phyloP scores from a whole-genome alignment of 1,140 invertebrate genomes.

The Himalopsyche phryganea region DNA sequence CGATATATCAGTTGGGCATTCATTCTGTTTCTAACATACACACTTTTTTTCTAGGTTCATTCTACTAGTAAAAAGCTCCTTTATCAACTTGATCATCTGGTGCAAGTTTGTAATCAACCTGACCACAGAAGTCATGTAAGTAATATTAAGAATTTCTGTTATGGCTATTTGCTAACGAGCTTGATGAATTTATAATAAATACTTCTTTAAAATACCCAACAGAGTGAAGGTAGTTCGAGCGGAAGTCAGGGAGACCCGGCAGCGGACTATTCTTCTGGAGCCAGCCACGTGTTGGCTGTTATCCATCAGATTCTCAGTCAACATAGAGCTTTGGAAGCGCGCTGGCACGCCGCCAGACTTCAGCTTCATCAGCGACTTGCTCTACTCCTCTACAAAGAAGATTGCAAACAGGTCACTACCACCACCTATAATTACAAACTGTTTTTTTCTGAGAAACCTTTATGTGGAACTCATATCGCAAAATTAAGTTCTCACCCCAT shows the following conservation, averaged over 20 bases:
- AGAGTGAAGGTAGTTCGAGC: slow-evolving; percentile 44
- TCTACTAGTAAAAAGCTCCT: slow-evolving; percentile 94
- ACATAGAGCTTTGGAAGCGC: slow-evolving; percentile 86
- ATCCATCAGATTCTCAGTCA: slow-evolving; percentile 94
- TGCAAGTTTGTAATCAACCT: slow-evolving; percentile 92
- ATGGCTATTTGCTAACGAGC: neutral
- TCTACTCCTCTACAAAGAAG: slow-evolving; percentile 90
- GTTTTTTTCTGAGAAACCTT: no score
- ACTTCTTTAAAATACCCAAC: slow-evolving; percentile 3
- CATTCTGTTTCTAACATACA: no score
- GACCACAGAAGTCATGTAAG: slow-evolving; percentile 56
- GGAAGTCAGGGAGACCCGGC: slow-evolving; percentile 78
- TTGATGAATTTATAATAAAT: neutral
- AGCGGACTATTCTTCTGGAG: slow-evolving; percentile 93
- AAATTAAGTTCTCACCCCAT: no score
- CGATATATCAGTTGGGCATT: no score
- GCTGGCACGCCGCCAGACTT: slow-evolving; percentile 91
- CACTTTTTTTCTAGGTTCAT: slow-evolving; percentile 77
- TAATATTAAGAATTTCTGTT: neutral
- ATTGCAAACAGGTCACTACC: slow-evolving; percentile 81
- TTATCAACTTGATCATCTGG: slow-evolving; percentile 92
- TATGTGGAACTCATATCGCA: no score
- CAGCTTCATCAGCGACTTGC: slow-evolving; percentile 91
- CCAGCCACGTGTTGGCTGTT: slow-evolving; percentile 81
- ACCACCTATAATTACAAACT: no score